phyloP scores from a whole-genome alignment of 2,888 invertebrate species.

The Pollenia labialis region DNA sequence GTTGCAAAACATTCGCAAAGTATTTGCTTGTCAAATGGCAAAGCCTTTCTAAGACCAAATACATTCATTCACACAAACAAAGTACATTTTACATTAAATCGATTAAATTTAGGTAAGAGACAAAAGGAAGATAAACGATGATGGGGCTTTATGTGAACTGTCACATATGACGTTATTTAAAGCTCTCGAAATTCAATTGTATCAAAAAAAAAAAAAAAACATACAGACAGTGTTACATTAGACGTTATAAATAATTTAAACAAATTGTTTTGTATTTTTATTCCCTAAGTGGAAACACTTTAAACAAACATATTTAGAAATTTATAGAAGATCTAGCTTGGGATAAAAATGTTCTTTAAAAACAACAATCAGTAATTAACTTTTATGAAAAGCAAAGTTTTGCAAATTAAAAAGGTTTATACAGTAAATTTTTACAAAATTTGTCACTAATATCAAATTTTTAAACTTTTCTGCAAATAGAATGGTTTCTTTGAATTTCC shows the following conservation, averaged over 20 bases:
- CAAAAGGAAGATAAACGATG: not conserved
- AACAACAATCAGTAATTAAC: too few relatives aligned
- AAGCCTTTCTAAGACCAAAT: constrained; percentile 52
- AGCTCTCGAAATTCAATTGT: constrained; percentile 31
- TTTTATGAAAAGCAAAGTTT: too few relatives aligned
- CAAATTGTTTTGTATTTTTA: constrained; percentile 16
- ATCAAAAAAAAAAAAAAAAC: not conserved
- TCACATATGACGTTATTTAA: constrained; percentile 60
- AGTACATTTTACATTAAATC: not conserved
- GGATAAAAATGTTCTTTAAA: too few relatives aligned
- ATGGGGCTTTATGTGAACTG: constrained; percentile 53
- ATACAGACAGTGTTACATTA: constrained; percentile 36
- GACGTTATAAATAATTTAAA: constrained; percentile 64
- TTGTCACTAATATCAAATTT: too few relatives aligned
- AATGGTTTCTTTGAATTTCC: too few relatives aligned
- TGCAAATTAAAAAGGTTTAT: too few relatives aligned
- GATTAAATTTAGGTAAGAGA: constrained; percentile 14
- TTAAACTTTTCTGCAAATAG: too few relatives aligned
- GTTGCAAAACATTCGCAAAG: constrained; percentile 46
- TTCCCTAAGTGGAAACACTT: too few relatives aligned
- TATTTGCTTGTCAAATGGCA: constrained; percentile 60
- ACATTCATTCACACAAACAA: constrained; percentile 12
- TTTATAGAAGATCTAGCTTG: too few relatives aligned
- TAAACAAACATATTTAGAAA: too few relatives aligned
- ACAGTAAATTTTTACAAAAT: too few relatives aligned